phyloP scores from a whole-genome alignment of 2,797 vertebrate genomes.

The Tadarida brasiliensis region DNA sequence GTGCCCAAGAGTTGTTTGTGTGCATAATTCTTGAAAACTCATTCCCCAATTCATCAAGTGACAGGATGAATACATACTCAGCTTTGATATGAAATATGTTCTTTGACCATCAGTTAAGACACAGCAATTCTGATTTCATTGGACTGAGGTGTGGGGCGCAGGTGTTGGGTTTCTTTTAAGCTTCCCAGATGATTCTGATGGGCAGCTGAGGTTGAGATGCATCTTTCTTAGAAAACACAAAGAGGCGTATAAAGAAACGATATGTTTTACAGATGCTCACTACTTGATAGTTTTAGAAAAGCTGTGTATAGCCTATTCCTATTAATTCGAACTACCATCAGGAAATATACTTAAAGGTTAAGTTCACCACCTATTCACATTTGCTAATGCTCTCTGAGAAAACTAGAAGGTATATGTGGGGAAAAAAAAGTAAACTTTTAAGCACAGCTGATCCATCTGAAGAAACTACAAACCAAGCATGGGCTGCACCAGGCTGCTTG shows the following conservation, averaged over 20 bases:
- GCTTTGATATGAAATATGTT: background rate
- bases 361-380: background rate
- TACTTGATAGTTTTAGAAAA: constrained; percentile 2
- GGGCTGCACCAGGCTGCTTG: rapidly evolving
- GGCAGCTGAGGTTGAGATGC: background rate
- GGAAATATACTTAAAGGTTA: constrained; percentile 9
- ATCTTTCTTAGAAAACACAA: background rate
- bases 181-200: background rate
- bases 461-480: background rate
- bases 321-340: background rate
- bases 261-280: background rate
- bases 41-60: background rate
- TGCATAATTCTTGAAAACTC: background rate
- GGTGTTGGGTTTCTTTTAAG: background rate
- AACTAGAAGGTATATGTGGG: background rate
- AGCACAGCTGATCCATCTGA: background rate
- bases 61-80: background rate
- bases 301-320: background rate
- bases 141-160: background rate
- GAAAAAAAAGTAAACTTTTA: background rate
- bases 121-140: background rate
- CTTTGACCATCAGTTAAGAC: background rate
- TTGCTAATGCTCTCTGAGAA: constrained; percentile 5
- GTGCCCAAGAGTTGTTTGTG: background rate
- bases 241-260: background rate